phyloP scores from a whole-genome alignment of 2,888 invertebrate species.

The Ecliptopera silaceata region DNA sequence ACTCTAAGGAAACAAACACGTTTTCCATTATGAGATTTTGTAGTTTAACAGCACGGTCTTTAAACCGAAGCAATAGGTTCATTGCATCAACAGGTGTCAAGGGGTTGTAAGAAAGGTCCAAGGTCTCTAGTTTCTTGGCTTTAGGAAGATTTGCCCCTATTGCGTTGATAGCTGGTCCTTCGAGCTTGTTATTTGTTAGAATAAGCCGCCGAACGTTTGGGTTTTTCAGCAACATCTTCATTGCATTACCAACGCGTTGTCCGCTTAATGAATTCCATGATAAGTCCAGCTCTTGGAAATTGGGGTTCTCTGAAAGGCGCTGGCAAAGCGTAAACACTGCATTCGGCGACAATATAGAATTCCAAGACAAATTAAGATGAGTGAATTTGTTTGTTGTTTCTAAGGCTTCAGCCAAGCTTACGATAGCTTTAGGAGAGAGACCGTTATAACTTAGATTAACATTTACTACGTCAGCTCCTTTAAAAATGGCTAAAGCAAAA shows the following conservation, averaged over 20 bases:
- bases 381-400: slow-evolving; percentile 55
- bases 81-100: slow-evolving; percentile 52
- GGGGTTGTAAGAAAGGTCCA: slow-evolving; percentile 61
- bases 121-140: slow-evolving; percentile 48
- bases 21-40: slow-evolving; percentile 55
- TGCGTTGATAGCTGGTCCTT: slow-evolving; percentile 43
- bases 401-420: slow-evolving; percentile 48
- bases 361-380: slow-evolving; percentile 62
- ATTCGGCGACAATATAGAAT: slow-evolving; percentile 46
- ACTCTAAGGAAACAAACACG: slow-evolving; percentile 46
- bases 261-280: slow-evolving; percentile 59
- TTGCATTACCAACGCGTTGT: slow-evolving; percentile 43
- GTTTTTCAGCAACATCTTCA: slow-evolving; percentile 45
- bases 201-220: slow-evolving; percentile 47
- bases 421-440: slow-evolving; percentile 50
- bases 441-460: slow-evolving; percentile 56
- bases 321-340: slow-evolving; percentile 45
- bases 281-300: slow-evolving; percentile 53
- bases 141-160: slow-evolving; percentile 39
- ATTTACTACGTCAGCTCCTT: slow-evolving; percentile 46
- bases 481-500: slow-evolving; percentile 47
- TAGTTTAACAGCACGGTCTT: slow-evolving; percentile 43
- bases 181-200: slow-evolving; percentile 57
- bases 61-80: slow-evolving; percentile 46
- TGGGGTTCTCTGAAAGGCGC: slow-evolving; percentile 45